A percentile compares a stretch with the other conserved stretches of the same genome.
Evolutionary conservation across 1,140 invertebrate genomes (phyloP).

Genomic region (Drosophila prosaltans): DNA sequence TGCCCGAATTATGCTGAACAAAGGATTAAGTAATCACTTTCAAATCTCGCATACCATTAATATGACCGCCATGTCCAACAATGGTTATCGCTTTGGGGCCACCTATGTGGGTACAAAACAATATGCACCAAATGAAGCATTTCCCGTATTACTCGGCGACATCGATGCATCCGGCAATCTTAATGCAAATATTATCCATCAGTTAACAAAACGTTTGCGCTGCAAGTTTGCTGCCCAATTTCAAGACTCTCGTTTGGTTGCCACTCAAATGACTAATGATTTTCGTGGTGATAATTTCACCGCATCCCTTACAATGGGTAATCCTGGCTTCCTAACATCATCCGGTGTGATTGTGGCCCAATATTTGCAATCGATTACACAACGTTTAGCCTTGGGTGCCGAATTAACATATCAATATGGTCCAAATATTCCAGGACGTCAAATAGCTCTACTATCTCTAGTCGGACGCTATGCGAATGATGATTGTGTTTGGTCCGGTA

Average conservation of each 20-base stretch:
- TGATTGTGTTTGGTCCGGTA: constrained; percentile 86
- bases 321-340: constrained; percentile 93
- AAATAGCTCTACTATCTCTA: constrained; percentile 92
- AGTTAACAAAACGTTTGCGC: constrained; percentile 90
- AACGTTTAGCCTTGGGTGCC: constrained; percentile 92
- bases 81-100: constrained; percentile 97
- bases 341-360: constrained; percentile 94
- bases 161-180: constrained; percentile 97
- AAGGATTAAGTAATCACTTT: constrained; percentile 98
- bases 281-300: constrained; percentile 95
- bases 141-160: constrained; percentile 97
- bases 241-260: constrained; percentile 93
- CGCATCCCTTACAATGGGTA: constrained; percentile 93
- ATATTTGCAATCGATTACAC: constrained; percentile 93
- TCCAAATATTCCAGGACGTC: constrained; percentile 91
- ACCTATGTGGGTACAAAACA: constrained; percentile 98
- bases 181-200: constrained; percentile 98
- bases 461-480: constrained; percentile 89
- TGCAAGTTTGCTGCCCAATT: constrained; percentile 95
- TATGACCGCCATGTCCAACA: constrained; percentile 92
- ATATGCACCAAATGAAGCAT: constrained; percentile 91
- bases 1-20: constrained; percentile 97
- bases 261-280: constrained; percentile 93
- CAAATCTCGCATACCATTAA: constrained; percentile 97
- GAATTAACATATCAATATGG: constrained; percentile 97